A percentile compares a stretch with the other conserved stretches of the same genome.
These are phyloP conservation scores for Pseudomyrmex dendroicus DNA, from an alignment of 1,140 invertebrate genomes.

Conservation along the genomic window DNA sequence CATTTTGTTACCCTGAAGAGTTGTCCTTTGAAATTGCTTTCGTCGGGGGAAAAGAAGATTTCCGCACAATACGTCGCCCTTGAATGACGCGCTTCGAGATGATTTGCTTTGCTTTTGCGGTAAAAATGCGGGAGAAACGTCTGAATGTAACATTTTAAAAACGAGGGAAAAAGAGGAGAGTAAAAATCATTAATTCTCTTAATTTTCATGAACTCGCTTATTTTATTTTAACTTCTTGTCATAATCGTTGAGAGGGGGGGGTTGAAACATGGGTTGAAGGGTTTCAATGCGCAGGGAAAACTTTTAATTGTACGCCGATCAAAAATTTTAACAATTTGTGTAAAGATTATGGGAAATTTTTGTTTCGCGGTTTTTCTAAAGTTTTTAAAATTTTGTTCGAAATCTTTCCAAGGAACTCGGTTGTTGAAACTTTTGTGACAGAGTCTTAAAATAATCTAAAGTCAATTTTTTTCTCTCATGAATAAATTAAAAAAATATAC, in stretches of 20 bases:
- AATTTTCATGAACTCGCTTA: conserved; percentile 10
- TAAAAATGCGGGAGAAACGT: conserved; percentile 7
- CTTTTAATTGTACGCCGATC: conserved; percentile 44
- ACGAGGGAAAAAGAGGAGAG: neutral
- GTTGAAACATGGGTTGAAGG: conserved; percentile 8
- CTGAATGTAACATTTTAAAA: neutral
- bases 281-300: conserved; percentile 19
- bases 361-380: neutral
- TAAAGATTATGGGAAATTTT: conserved; percentile 21
- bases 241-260: conserved; percentile 22
- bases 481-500: too few species aligned
- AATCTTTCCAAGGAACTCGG: neutral
- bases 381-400: neutral
- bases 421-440: conserved; percentile 14
- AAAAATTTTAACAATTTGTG: conserved; percentile 24
- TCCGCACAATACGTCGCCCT: conserved; percentile 46
- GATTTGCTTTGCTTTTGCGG: conserved; percentile 39
- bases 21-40: conserved; percentile 61
- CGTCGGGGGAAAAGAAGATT: conserved; percentile 36
- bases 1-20: conserved; percentile 37
- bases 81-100: conserved; percentile 54
- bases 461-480: neutral
- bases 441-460: conserved; percentile 3
- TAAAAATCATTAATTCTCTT: conserved; percentile 41
- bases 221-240: conserved; percentile 40